Percentiles rank a stretch among this genome's conserved stretches.
Conservation (phyloP, 2,113 vertebrate genomes). For the Polyodon spathula region DNA sequence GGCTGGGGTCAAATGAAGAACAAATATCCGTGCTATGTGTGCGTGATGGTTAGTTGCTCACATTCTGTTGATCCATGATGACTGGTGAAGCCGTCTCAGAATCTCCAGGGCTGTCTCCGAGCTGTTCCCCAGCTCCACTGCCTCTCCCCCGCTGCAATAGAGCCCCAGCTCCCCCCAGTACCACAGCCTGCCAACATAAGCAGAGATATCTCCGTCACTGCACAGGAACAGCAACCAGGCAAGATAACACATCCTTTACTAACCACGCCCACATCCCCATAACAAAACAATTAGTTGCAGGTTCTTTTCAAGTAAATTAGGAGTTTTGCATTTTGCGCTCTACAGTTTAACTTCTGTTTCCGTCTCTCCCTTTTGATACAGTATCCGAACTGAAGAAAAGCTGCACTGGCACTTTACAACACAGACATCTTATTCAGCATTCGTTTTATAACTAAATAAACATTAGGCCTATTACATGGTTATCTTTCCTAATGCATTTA, state of each 20-base stretch:
- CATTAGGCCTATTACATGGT: no score
- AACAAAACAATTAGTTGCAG: no score
- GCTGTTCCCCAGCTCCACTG: constrained; percentile 40
- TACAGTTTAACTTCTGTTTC: no score
- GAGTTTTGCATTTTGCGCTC: no score
- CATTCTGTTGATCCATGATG: constrained; percentile 35
- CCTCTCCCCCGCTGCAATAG: constrained; percentile 13
- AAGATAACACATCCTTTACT: not conserved
- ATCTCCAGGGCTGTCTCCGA: constrained; percentile 25
- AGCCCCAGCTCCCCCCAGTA: not conserved
- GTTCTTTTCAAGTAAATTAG: no score
- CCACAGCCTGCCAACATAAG: constrained; percentile 14
- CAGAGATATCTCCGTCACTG: not conserved
- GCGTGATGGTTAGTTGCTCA: constrained; percentile 23
- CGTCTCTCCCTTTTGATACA: no score
- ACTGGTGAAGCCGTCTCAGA: constrained; percentile 27
- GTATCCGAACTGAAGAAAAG: no score
- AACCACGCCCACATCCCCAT: no score
- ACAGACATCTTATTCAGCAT: no score
- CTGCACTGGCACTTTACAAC: no score
- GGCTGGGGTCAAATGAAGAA: not conserved
- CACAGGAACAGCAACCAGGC: not conserved
- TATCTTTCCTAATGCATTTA: no score
- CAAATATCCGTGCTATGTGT: not conserved
- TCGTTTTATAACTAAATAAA: no score